Percentiles rank a stretch among this genome's conserved stretches.
Conservation (phyloP, 2,888 invertebrate species). For the Xylota segnis region DNA sequence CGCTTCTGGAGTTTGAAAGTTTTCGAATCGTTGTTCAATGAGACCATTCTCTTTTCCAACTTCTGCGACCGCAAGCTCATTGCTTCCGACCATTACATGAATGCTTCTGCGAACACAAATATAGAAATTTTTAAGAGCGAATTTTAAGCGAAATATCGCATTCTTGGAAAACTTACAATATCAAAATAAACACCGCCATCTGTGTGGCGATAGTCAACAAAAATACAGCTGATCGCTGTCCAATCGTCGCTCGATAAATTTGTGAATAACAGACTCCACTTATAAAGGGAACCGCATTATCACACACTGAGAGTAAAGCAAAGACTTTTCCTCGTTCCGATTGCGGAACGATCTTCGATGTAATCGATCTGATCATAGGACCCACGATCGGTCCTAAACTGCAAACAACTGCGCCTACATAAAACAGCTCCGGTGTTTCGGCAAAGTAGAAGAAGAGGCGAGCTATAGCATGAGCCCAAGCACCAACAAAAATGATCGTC, state of each 20-base stretch:
- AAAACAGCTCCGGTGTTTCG: conserved; percentile 86
- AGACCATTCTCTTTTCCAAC: conserved; percentile 80
- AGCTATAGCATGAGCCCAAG: conserved; percentile 88
- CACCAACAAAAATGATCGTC: conserved; percentile 90
- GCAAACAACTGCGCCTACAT: conserved; percentile 90
- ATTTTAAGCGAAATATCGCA: background rate
- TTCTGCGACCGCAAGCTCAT: conserved; percentile 81
- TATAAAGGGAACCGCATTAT: conserved; percentile 91
- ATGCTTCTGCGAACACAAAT: conserved; percentile 81
- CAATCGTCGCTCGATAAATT: conserved; percentile 88
- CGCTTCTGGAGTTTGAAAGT: background rate
- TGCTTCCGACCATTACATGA: conserved; percentile 81
- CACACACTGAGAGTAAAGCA: conserved; percentile 91
- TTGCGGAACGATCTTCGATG: conserved; percentile 90
- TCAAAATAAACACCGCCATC: conserved; percentile 87
- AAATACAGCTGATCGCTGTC: conserved; percentile 87
- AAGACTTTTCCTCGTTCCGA: conserved; percentile 92
- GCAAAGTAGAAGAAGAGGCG: conserved; percentile 89
- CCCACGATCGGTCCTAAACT: conserved; percentile 92
- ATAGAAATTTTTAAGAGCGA: background rate
- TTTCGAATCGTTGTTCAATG: conserved; percentile 68
- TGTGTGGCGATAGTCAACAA: conserved; percentile 90
- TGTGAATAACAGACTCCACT: conserved; percentile 90
- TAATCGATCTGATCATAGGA: conserved; percentile 92
- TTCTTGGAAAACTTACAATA: conserved; percentile 86